Percentiles rank a stretch among this genome's conserved stretches.
These are phyloP conservation scores for Pherbina coryleti DNA, from an alignment of 2,888 invertebrate species.

Conservation along the genomic window DNA sequence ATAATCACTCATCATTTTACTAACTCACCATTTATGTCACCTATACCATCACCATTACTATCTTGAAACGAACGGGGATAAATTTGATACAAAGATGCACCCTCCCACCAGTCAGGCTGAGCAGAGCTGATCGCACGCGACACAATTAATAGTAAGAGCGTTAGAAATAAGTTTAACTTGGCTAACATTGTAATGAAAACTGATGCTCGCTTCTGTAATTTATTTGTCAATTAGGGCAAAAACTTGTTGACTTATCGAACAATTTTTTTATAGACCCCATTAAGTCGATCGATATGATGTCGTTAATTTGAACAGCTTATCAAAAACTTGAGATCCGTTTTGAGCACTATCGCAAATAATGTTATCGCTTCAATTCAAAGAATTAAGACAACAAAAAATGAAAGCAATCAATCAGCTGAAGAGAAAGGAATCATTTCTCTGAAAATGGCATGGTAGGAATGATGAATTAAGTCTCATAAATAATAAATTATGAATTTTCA, in stretches of 20 bases:
- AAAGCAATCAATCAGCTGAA: too few species aligned
- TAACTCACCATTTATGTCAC: conserved; percentile 80
- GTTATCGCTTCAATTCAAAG: too few species aligned
- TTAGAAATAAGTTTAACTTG: background rate
- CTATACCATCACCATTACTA: conserved; percentile 83
- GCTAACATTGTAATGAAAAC: background rate
- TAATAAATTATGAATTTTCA: too few species aligned
- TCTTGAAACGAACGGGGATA: conserved; percentile 90
- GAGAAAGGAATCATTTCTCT: too few species aligned
- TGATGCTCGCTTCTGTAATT: background rate
- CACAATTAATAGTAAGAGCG: background rate
- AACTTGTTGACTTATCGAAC: background rate
- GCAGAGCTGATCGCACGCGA: background rate
- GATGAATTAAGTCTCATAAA: too few species aligned
- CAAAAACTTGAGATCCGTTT: too few species aligned
- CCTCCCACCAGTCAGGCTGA: conserved; percentile 83
- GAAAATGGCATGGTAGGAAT: too few species aligned
- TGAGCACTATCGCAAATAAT: too few species aligned
- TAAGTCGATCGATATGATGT: background rate
- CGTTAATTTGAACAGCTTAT: too few species aligned
- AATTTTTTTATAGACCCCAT: background rate
- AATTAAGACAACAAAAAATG: too few species aligned
- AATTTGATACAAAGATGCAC: conserved; percentile 85
- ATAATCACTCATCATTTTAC: background rate
- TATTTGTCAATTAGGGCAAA: background rate